Base-by-base conservation (phyloP, 2,888 invertebrate genomes). In the Falcaria lacertinaria region DNA sequence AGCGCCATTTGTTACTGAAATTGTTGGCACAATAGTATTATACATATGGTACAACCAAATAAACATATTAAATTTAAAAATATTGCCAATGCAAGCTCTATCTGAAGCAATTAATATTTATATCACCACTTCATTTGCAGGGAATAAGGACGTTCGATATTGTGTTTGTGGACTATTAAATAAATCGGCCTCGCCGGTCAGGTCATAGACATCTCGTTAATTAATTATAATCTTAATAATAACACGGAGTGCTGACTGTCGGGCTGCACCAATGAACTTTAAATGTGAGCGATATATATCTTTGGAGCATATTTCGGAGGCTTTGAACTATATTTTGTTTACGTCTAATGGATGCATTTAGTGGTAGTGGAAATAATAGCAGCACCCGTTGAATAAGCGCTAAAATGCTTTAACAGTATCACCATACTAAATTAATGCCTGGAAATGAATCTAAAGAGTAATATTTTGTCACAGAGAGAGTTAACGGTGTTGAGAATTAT, bases 291-390 rank as follows among this genome's bases (percentile, higher is more conserved):
- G 51, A 72, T 2, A 54, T 83, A 22, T 84, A 77, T 50, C 83
- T 84, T 4, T 65, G 48, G 42, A 48, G 45, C 33, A 50, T 78
- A 45, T 82, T 83, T 34, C 44, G 69, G 42, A 61, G 70, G 42
- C 79, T 85, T 84, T 4, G 63, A 50, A 38, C 57, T 67, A 45
- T 82, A 81, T 56, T 80, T 83, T 2, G 74, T 83, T 2, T 58
- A 79, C 83, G 82, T 17, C 64, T 84, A 47, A 71, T 82, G 48
- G 85, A 85, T 58, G 80, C 83, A 44, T 60, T 85, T n/a, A 44
- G 69, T 84, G 52, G 80, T 82, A 15, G 77, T 83, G 82, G 77
- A 79, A 64, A 82, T 85, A 61, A 80, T 85, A 57, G 85, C 85
- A 15, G 77, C 80, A 6, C 65, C 64, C 28, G 60, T 65, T 33